Conservation (phyloP, 2,113 vertebrate genomes). For the Oncorhynchus keta region DNA sequence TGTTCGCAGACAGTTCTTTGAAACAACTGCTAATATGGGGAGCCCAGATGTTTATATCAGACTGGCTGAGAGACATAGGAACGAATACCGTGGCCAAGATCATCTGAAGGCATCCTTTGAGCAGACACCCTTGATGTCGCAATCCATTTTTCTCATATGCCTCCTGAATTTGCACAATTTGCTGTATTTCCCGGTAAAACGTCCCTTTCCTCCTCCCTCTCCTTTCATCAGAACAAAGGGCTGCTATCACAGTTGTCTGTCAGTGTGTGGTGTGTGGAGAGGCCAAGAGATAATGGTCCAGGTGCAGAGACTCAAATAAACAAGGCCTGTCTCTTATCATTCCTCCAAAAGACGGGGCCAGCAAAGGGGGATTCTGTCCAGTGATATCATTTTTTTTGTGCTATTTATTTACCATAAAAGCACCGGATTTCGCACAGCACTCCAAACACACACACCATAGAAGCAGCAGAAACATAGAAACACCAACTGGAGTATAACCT, state of each 20-base stretch:
- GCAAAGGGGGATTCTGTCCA: not conserved
- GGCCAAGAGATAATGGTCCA: conserved; percentile 36
- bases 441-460: not conserved
- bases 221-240: conserved; percentile 30
- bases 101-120: conserved; percentile 30
- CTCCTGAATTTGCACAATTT: conserved; percentile 28
- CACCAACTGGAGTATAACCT: conserved; percentile 23
- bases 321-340: conserved; percentile 19
- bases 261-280: conserved; percentile 13
- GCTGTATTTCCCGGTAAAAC: conserved; percentile 26
- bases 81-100: conserved; percentile 24
- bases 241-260: conserved; percentile 23
- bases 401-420: not conserved
- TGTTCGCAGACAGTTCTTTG: conserved; percentile 15
- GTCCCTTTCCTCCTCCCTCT: not conserved
- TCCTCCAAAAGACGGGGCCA: not conserved
- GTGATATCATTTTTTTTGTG: not conserved
- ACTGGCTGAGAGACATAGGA: conserved; percentile 17
- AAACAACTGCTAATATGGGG: conserved; percentile 22
- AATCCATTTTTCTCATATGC: conserved; percentile 22
- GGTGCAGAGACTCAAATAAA: not conserved
- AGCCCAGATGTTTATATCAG: conserved; percentile 48
- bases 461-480: conserved; percentile 16
- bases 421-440: not conserved
- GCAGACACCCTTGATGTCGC: conserved; percentile 17